Percentiles rank a stretch among this genome's conserved stretches.
phyloP scores from a whole-genome alignment of 2,113 vertebrate species.

The Labeo rohita region DNA sequence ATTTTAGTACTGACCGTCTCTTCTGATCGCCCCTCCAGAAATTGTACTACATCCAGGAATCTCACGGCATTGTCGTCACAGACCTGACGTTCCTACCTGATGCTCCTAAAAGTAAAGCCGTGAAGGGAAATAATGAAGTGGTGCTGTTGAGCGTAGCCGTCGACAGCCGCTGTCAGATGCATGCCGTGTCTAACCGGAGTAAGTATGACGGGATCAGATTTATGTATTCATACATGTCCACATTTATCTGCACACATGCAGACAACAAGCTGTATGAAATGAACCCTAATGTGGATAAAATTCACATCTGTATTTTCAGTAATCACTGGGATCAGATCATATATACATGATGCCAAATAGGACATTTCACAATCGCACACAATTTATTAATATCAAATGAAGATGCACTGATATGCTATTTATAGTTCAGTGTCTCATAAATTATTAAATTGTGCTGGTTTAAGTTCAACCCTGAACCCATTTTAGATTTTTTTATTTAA shows the following conservation, averaged over 20 bases:
- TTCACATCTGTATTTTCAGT: neutral
- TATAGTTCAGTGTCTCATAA: too few relatives aligned
- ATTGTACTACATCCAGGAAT: conserved; percentile 90
- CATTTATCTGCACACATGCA: neutral
- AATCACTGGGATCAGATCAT: neutral
- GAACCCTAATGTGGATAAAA: neutral
- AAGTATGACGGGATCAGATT: conserved; percentile 64
- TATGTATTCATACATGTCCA: neutral
- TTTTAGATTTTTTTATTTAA: too few relatives aligned
- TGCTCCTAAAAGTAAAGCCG: conserved; percentile 70
- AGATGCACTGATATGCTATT: too few relatives aligned
- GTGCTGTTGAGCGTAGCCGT: conserved; percentile 93
- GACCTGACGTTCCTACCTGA: conserved; percentile 90
- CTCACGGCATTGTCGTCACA: conserved; percentile 93
- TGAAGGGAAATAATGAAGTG: conserved; percentile 82
- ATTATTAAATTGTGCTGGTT: too few relatives aligned
- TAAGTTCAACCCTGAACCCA: too few relatives aligned
- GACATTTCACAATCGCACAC: neutral
- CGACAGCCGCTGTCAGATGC: conserved; percentile 92
- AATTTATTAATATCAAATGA: too few relatives aligned
- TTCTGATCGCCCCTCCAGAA: conserved; percentile 72
- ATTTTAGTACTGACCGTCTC: conserved; percentile 3
- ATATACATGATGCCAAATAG: neutral
- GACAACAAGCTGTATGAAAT: neutral
- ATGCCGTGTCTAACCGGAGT: conserved; percentile 84